Base-by-base conservation (phyloP, 2,797 vertebrate species). In the Acipenser ruthenus region DNA sequence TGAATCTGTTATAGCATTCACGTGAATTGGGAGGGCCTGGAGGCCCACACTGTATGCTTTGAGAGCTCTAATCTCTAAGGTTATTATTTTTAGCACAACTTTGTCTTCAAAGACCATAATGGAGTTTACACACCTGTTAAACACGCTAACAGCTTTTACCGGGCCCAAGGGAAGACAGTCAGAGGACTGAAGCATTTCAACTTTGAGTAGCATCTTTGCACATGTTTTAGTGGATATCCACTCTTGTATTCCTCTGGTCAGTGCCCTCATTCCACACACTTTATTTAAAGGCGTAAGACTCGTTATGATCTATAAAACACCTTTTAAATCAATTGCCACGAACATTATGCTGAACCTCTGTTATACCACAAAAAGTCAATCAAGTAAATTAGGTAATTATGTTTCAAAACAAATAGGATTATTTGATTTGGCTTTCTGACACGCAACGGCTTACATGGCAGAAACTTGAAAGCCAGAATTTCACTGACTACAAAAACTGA, bases 61-160 rank as follows among this genome's bases (percentile, higher is more conserved):
- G 47, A n/a, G n/a, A n/a, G n/a, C n/a, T n/a, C 10, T 62, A 37
- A 62, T 62, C 60, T 62, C 60, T 37, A 62, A 18, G 60, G 6
- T 62, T 60, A 60, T 60, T 60, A 18, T 60, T 60, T 60, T 60
- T 60, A 60, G 10, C 8, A 18, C 58, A n/a, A n/a, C 10, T n/a
- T 60, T 60, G 12, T 60, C 58, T 58, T 60, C 58, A 60, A 60
- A 62, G 60, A 48, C 18, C 60, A 62, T 62, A 62, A 47, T 10
- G 47, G 60, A 62, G 60, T 62, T 62, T 62, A 62, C 60, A 62
- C 60, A 62, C 60, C 60, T 62, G 60, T 62, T 62, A 62, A 62
- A 62, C n/a, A 7, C 6, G 60, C 60, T 48, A 62, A 48, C 6
- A 62, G 18, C 60, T 37, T 62, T 37, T 62, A 62, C 47, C 10